Evolutionary conservation across 2,113 vertebrate species (phyloP).

Genomic region (Chlorodrepanis virens): DNA sequence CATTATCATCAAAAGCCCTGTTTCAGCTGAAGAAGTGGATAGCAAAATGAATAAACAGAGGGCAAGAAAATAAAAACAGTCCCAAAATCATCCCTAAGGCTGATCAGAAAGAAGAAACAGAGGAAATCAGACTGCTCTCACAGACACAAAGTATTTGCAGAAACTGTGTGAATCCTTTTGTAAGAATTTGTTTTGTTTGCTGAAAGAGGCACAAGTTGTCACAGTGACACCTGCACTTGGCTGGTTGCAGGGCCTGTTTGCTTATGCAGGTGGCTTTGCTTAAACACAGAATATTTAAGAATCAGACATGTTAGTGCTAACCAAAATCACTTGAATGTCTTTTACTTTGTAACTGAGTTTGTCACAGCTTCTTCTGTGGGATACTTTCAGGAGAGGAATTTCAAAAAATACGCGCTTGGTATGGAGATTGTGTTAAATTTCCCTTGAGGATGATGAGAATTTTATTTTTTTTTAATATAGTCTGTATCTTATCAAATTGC

Average conservation of each 20-base stretch:
- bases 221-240: neutral
- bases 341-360: neutral
- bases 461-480: neutral
- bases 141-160: neutral
- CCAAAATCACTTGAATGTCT: neutral
- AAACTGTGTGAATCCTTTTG: neutral
- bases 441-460: neutral
- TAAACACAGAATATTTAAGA: neutral
- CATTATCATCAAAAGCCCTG: neutral
- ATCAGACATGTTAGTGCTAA: neutral
- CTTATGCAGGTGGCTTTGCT: neutral
- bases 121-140: neutral
- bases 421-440: neutral
- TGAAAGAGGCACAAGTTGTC: neutral
- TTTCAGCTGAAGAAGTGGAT: slow-evolving; percentile 2
- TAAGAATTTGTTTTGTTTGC: neutral
- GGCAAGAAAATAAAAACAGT: neutral
- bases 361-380: neutral
- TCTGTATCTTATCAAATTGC: neutral
- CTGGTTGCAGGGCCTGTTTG: neutral
- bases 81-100: neutral
- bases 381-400: neutral
- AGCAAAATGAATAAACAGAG: neutral
- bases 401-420: neutral
- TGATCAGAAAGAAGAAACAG: neutral